phyloP scores from a whole-genome alignment of 2,888 invertebrate species.

The Eupithecia inturbata region DNA sequence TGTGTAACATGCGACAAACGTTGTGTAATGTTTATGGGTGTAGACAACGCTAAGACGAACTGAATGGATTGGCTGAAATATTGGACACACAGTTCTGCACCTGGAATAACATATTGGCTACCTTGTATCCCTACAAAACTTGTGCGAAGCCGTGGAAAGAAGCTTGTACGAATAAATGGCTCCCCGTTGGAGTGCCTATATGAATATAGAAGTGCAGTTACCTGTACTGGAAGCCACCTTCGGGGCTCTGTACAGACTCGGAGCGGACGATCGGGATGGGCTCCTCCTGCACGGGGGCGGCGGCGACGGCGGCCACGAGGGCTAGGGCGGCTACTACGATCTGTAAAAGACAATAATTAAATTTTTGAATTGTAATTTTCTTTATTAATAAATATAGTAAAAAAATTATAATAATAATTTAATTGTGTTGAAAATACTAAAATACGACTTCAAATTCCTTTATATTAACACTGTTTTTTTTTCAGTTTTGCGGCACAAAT shows the following conservation, averaged over 20 bases:
- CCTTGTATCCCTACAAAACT: no score
- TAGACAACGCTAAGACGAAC: no score
- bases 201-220: background rate
- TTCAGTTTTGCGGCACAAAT: background rate
- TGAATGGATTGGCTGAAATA: no score
- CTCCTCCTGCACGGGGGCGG: conserved; percentile 26
- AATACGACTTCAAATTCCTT: background rate
- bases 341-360: conserved; percentile 33
- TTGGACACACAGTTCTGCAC: no score
- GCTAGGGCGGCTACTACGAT: conserved; percentile 61
- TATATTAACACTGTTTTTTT: background rate
- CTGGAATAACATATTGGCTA: no score
- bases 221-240: conserved; percentile 30
- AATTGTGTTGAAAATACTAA: background rate
- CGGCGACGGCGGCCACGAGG: conserved; percentile 66
- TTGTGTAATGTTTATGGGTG: no score
- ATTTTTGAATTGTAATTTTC: no score
- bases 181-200: no score
- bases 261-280: conserved; percentile 22
- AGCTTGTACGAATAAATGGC: no score
- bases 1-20: no score
- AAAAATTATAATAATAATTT: background rate
- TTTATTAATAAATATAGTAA: no score
- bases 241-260: conserved; percentile 12
- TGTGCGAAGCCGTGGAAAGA: no score